Base-by-base conservation (phyloP, 2,113 vertebrate genomes). In the Grallaria varia region DNA sequence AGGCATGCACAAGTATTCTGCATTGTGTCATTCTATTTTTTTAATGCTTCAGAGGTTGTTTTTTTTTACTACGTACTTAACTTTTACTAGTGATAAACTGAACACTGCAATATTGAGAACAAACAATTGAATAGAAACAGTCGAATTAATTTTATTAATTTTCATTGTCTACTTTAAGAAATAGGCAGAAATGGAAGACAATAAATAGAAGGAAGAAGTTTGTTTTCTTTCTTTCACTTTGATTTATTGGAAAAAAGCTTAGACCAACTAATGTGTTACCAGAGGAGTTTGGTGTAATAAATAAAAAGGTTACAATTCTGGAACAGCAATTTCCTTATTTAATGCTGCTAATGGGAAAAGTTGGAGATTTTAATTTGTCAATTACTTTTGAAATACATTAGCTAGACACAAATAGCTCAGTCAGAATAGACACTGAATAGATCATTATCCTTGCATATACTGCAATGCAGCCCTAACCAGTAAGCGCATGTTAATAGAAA, bases 251-350 rank as follows among this genome's bases (percentile, higher is more conserved):
- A 82, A 74, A 40, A 95, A 89, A 95, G 81, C 49, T 71, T 90
- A 88, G 42, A 89, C 30, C 16, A 67, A 58, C 31, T 79, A 76
- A 52, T 89, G 84, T 12, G 5, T 68, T 92, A 52, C 49, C 85
- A 63, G 39, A 92, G 12, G 77, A 83, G 19, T 69, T 93, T 89
- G 19, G n/a, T 91, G 49, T 93, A 89, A 96, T 93, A 95, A 95
- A 92, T 93, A 78, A 92, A 96, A 85, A 85, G 16, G 24, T 73
- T 87, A 74, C n/a, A 66, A 84, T 87, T 89, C 89, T 91, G 94
- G 89, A 97, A 96, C 87, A 91, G 14, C 62, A 60, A 89, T 95
- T 96, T 96, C 93, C 81, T 92, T 84, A 79, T 95, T 94, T 92
- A 96, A 95, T 93, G 60, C 37, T 49, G 64, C 74, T 97, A 95